Evolutionary conservation across 2,113 vertebrate species (phyloP).

Genomic region (Synchiropus splendidus): DNA sequence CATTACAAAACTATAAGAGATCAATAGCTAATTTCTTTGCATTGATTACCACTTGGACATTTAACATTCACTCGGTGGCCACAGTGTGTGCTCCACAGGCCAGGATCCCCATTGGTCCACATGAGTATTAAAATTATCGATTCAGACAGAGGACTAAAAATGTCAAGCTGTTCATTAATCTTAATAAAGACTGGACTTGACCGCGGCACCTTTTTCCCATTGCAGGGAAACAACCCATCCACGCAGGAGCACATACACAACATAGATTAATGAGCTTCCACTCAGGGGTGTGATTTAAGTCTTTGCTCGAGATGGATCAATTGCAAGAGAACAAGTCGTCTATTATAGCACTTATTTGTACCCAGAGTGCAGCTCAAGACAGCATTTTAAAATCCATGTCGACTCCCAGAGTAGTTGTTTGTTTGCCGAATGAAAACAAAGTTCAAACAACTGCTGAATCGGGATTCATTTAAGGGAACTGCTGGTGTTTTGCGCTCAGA

Average conservation of each 20-base stretch:
- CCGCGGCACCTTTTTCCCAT: slow-evolving; percentile 48
- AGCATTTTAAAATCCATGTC: slow-evolving; percentile 12
- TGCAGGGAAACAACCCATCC: slow-evolving; percentile 48
- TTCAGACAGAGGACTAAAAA: slow-evolving; percentile 77
- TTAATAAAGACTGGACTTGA: slow-evolving; percentile 72
- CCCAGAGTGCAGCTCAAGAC: slow-evolving; percentile 3
- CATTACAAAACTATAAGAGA: slow-evolving; percentile 87
- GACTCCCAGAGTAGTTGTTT: slow-evolving; percentile 3
- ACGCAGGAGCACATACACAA: slow-evolving; percentile 38
- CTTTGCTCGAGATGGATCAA: slow-evolving; percentile 43
- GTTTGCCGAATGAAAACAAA: background rate
- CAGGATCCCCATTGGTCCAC: slow-evolving; percentile 66
- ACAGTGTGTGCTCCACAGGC: slow-evolving; percentile 70
- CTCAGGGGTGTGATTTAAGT: slow-evolving; percentile 47
- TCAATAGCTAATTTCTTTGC: slow-evolving; percentile 96
- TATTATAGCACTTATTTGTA: slow-evolving; percentile 19
- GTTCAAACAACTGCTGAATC: no score
- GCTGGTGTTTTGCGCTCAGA: no score
- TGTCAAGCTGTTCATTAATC: slow-evolving; percentile 83
- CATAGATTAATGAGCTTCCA: slow-evolving; percentile 49
- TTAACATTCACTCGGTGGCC: slow-evolving; percentile 80
- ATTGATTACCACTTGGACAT: slow-evolving; percentile 92
- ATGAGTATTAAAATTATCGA: slow-evolving; percentile 83
- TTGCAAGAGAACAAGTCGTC: slow-evolving; percentile 31
- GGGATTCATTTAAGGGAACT: no score